Evolutionary conservation across 2,113 vertebrate genomes (phyloP).

Genomic region (Bagarius yarrelli): DNA sequence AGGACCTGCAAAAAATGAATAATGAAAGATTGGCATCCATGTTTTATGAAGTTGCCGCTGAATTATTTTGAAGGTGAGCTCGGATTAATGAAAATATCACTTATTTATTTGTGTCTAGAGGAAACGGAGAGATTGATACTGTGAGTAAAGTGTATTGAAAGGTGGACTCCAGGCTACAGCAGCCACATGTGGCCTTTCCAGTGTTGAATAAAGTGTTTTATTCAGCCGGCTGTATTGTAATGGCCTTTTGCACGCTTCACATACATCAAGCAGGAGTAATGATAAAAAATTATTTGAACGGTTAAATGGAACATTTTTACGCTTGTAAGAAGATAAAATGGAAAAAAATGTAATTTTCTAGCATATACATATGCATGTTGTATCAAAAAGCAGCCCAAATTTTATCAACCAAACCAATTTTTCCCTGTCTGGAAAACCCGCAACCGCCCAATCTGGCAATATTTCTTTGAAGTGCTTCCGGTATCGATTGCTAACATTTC

Average conservation of each 20-base stretch:
- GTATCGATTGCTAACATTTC: too few relatives aligned
- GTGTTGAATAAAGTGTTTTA: constrained; percentile 35
- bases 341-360: too few relatives aligned
- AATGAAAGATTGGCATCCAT: constrained; percentile 57
- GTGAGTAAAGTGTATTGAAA: constrained; percentile 37
- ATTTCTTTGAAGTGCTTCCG: too few relatives aligned
- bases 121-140: constrained; percentile 46
- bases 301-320: not conserved
- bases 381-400: too few relatives aligned
- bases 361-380: too few relatives aligned
- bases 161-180: constrained; percentile 41
- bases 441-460: too few relatives aligned
- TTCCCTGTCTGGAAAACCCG: too few relatives aligned
- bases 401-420: too few relatives aligned
- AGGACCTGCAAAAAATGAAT: constrained; percentile 57
- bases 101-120: constrained; percentile 62
- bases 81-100: constrained; percentile 63
- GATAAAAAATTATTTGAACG: not conserved
- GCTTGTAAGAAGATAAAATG: constrained; percentile 6
- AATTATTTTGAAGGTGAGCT: constrained; percentile 63
- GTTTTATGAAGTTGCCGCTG: constrained; percentile 58
- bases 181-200: constrained; percentile 44
- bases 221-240: constrained; percentile 14
- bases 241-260: constrained; percentile 27
- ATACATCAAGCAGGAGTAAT: constrained; percentile 29